Evolutionary conservation across 1,140 invertebrate genomes (phyloP).

Genomic region (Zaprionus kolodkinae): DNA sequence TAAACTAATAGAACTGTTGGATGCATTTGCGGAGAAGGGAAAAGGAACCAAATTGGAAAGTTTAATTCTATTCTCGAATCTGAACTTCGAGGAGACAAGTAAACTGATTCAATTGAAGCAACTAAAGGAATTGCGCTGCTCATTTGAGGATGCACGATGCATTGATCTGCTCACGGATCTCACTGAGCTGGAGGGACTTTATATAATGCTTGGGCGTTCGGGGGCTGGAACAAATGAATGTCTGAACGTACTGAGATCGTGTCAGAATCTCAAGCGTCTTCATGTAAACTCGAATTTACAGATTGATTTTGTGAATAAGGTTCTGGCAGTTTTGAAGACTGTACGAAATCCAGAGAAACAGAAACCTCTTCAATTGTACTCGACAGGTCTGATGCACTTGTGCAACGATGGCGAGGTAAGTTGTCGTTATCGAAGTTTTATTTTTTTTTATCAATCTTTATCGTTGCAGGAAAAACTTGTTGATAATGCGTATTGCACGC

Average conservation of each 20-base stretch:
- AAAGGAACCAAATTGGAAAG: conserved; percentile 4
- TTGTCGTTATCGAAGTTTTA: not conserved
- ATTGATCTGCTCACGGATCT: conserved; percentile 29
- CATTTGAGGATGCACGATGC: conserved; percentile 21
- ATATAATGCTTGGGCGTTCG: conserved; percentile 13
- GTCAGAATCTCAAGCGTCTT: conserved; percentile 8
- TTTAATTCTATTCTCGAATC: not conserved
- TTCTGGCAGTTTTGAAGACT: not conserved
- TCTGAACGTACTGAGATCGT: conserved; percentile 11
- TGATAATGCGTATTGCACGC: conserved; percentile 13
- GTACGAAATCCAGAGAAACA: conserved; percentile 18
- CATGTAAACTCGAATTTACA: conserved; percentile 24
- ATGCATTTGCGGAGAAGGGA: conserved; percentile 1
- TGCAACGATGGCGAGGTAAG: conserved; percentile 22
- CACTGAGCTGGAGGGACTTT: conserved; percentile 23
- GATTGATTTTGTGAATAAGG: conserved; percentile 13
- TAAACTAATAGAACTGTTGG: conserved; percentile 1
- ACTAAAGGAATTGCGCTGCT: conserved; percentile 8
- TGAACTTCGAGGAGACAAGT: conserved; percentile 16
- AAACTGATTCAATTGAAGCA: conserved; percentile 8
- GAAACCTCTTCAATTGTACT: conserved; percentile 25
- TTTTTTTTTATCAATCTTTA: not conserved
- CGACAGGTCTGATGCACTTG: conserved; percentile 13
- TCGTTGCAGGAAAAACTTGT: conserved; percentile 19
- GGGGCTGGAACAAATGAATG: conserved; percentile 7